These are phyloP conservation scores for Eidolon dupreanum DNA, from an alignment of 2,797 vertebrate genomes.

Conservation along the genomic window DNA sequence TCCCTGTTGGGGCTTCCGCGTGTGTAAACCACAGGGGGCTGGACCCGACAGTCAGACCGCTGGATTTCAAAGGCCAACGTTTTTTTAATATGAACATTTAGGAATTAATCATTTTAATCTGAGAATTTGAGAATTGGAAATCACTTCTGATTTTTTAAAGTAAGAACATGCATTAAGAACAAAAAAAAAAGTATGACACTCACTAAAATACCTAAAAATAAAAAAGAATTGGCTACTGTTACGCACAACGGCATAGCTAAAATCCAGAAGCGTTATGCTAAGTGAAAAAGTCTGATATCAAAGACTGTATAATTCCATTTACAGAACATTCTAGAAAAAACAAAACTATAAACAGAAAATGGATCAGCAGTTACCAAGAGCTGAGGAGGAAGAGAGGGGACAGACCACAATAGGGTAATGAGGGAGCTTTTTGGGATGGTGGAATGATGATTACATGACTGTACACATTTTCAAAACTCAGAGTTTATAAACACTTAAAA, in stretches of 20 bases:
- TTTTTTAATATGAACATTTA: not conserved
- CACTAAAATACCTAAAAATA: not conserved
- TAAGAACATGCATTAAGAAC: not conserved
- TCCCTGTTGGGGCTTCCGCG: not conserved
- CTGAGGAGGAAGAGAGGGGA: fast-evolving
- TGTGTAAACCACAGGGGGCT: not conserved
- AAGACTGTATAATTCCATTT: not conserved
- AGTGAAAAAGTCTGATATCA: not conserved
- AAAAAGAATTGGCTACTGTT: not conserved
- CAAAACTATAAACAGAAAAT: not conserved
- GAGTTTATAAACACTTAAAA: not conserved
- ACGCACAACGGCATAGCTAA: not conserved
- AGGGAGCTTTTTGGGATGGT: not conserved
- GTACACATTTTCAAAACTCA: not conserved
- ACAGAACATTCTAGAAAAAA: not conserved
- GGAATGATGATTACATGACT: not conserved
- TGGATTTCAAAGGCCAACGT: not conserved
- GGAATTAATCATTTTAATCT: not conserved
- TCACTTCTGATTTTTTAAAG: not conserved
- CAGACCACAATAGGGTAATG: not conserved
- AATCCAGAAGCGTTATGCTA: not conserved
- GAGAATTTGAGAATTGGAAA: not conserved
- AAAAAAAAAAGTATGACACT: not conserved
- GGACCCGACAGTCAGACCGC: not conserved
- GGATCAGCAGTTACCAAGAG: not conserved